phyloP scores from a whole-genome alignment of 2,113 vertebrate species.

The Hippocampus zosterae region DNA sequence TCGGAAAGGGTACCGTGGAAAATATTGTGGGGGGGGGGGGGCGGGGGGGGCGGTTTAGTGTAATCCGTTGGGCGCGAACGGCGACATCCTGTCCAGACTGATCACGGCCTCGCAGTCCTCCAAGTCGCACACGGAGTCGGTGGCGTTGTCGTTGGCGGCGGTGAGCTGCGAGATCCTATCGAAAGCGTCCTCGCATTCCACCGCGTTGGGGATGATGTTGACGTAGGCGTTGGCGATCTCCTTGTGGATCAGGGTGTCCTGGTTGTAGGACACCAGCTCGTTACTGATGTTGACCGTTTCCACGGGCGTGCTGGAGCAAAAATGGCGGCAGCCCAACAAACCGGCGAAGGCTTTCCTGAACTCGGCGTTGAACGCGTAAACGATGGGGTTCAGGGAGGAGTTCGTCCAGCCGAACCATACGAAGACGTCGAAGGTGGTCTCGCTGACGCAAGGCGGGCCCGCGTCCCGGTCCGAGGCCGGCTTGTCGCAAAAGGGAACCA shows the following conservation, averaged over 20 bases:
- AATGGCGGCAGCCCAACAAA: constrained; percentile 81
- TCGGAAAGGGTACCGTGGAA: too few relatives aligned
- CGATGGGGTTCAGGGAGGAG: constrained; percentile 90
- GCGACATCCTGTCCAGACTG: constrained; percentile 78
- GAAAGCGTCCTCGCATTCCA: constrained; percentile 77
- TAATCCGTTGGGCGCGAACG: constrained; percentile 83
- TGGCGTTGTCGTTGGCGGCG: constrained; percentile 70
- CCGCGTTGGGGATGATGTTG: constrained; percentile 84
- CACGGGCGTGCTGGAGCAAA: constrained; percentile 79
- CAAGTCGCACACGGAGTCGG: constrained; percentile 79
- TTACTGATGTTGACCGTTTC: constrained; percentile 89
- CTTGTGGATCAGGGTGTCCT: constrained; percentile 81
- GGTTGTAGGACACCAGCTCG: constrained; percentile 87
- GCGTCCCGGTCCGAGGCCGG: constrained; percentile 57
- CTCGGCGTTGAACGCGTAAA: constrained; percentile 94
- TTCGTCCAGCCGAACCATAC: constrained; percentile 98
- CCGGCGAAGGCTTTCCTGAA: constrained; percentile 88
- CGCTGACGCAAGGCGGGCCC: constrained; percentile 86
- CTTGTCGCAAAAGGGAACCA: constrained; percentile 86
- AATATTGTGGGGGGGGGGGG: neutral
- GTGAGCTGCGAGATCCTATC: constrained; percentile 78
- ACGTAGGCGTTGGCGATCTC: constrained; percentile 79
- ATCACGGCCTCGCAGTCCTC: constrained; percentile 82
- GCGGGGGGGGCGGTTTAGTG: constrained; percentile 55
- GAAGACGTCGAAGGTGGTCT: constrained; percentile 91